Percentiles rank a stretch among this genome's conserved stretches.
These are phyloP conservation scores for Isichthys henryi DNA, from an alignment of 2,113 vertebrate species.

Conservation along the genomic window DNA sequence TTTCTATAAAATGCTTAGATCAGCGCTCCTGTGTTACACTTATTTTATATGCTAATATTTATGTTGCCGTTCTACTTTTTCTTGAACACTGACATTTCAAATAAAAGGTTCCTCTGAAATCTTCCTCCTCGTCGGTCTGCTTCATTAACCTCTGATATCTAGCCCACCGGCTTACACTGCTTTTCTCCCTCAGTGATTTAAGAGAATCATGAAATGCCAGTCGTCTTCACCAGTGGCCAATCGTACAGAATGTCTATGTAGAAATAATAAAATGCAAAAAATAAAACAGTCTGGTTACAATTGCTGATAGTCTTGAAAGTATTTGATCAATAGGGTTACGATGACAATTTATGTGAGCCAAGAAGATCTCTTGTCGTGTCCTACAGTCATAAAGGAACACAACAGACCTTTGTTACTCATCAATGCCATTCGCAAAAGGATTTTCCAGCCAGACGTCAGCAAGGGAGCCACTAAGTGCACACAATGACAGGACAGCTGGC, in stretches of 20 bases:
- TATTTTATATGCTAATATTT: constrained; percentile 99
- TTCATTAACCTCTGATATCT: not conserved
- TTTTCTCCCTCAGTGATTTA: not conserved
- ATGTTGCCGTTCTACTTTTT: constrained; percentile 97
- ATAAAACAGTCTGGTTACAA: not conserved
- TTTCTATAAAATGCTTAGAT: constrained; percentile 82
- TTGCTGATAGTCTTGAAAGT: not conserved
- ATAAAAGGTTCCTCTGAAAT: constrained; percentile 90
- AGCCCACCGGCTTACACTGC: not conserved
- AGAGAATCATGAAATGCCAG: not conserved
- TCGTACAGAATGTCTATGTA: not conserved
- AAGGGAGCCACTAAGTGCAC: not conserved
- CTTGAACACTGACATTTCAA: constrained; percentile 82
- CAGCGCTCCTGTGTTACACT: constrained; percentile 76
- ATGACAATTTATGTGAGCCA: not conserved
- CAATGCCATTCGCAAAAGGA: not conserved
- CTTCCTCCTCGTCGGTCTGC: not conserved
- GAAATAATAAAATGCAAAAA: not conserved
- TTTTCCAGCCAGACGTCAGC: not conserved
- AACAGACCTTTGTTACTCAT: constrained; percentile 5
- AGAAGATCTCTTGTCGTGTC: not conserved
- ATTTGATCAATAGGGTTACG: not conserved
- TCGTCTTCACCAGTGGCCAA: not conserved
- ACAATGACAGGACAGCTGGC: not conserved
- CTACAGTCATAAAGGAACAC: not conserved